Percentiles rank a stretch among this genome's conserved stretches.
These are phyloP conservation scores for Orthonyx spaldingii DNA, from an alignment of 2,113 vertebrate genomes.

Conservation along the genomic window DNA sequence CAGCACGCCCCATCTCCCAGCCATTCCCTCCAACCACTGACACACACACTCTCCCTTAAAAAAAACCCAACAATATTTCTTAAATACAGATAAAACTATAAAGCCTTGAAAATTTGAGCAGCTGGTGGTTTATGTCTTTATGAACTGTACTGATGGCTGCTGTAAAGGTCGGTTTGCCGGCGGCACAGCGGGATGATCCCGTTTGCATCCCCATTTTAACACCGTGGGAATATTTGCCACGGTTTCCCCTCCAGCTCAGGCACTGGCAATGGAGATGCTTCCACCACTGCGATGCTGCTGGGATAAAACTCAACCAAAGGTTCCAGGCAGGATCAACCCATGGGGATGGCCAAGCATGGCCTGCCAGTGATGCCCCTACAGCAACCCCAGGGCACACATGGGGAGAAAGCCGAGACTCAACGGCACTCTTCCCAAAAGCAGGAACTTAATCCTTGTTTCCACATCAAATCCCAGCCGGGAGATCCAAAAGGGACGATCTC, in stretches of 20 bases:
- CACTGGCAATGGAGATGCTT: not conserved
- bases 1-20: not conserved
- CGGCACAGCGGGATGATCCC: not conserved
- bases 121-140: slow-evolving; percentile 53
- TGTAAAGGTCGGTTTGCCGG: slow-evolving; percentile 26
- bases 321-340: not conserved
- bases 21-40: not conserved
- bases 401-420: not conserved
- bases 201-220: not conserved
- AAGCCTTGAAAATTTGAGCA: slow-evolving; percentile 44
- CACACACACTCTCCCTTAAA: not conserved
- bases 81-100: slow-evolving; percentile 43
- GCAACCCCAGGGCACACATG: accelerated
- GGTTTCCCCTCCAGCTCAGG: accelerated
- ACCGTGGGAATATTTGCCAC: not conserved
- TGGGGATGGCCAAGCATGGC: accelerated
- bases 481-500: not conserved
- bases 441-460: not conserved
- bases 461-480: not conserved
- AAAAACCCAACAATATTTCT: not conserved
- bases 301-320: not conserved
- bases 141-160: slow-evolving; percentile 18
- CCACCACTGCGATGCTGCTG: accelerated
- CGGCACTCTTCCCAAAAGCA: not conserved
- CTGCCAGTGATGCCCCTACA: accelerated